Conservation (phyloP, 2,113 vertebrate species). For the Euleptes europaea region DNA sequence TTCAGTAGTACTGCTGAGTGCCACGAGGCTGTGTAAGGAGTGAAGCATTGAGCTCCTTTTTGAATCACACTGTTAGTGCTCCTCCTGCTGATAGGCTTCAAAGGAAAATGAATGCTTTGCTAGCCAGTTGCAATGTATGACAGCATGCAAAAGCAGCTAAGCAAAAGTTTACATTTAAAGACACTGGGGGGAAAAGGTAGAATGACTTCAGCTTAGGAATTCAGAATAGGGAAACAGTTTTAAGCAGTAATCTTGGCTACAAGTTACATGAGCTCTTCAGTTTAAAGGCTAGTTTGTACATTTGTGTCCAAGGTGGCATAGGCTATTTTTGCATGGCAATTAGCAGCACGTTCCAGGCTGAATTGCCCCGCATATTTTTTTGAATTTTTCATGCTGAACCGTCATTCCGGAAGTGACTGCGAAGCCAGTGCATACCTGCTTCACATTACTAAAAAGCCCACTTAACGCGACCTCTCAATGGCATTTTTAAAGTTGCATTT, state of each 20-base stretch:
- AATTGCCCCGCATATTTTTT: too few relatives aligned
- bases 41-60: not conserved
- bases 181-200: not conserved
- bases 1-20: not conserved
- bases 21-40: not conserved
- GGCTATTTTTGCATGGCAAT: too few relatives aligned
- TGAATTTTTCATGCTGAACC: too few relatives aligned
- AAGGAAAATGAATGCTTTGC: not conserved
- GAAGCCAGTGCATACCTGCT: too few relatives aligned
- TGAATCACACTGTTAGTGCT: rapidly evolving
- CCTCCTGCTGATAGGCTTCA: not conserved
- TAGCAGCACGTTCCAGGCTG: too few relatives aligned
- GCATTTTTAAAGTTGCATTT: too few relatives aligned
- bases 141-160: not conserved
- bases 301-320: not conserved
- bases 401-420: too few relatives aligned
- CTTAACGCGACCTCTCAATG: too few relatives aligned
- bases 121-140: not conserved
- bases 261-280: not conserved
- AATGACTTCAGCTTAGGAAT: not conserved
- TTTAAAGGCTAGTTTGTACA: not conserved
- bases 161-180: conserved; percentile 10
- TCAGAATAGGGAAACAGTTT: not conserved
- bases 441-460: too few relatives aligned
- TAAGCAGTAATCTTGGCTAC: not conserved